These are phyloP conservation scores for Ciconia nigra DNA, from an alignment of 2,797 vertebrate genomes.

Conservation along the genomic window DNA sequence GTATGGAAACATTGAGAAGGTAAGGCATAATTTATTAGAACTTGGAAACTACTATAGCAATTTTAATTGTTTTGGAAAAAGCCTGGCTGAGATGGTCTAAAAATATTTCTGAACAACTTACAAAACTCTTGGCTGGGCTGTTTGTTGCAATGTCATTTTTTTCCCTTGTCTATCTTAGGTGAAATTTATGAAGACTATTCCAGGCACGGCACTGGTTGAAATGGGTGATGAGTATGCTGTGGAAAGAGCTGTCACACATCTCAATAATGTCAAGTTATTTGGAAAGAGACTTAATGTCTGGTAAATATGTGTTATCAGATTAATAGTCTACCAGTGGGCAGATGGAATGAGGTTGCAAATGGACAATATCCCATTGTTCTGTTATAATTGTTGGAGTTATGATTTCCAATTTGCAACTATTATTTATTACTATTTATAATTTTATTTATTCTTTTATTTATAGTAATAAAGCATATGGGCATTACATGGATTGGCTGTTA, in stretches of 20 bases:
- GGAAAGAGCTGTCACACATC: constrained; percentile 95
- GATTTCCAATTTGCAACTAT: background rate
- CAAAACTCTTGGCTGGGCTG: background rate
- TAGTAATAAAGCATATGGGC: background rate
- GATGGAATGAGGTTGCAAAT: background rate
- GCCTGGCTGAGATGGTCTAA: background rate
- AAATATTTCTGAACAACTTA: background rate
- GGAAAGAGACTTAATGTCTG: constrained; percentile 96
- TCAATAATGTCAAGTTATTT: constrained; percentile 96
- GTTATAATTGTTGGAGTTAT: background rate
- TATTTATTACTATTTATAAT: background rate
- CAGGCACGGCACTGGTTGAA: constrained; percentile 93
- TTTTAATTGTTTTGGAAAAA: background rate
- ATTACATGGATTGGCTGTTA: background rate
- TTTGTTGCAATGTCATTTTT: background rate
- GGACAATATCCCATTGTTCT: background rate
- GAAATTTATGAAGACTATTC: constrained; percentile 99
- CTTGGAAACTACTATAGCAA: background rate
- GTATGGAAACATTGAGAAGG: constrained; percentile 98
- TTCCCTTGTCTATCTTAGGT: constrained; percentile 75
- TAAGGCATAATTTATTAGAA: constrained; percentile 56
- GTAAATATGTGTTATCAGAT: constrained; percentile 71
- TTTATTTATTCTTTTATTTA: background rate
- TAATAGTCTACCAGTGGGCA: background rate
- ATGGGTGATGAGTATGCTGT: constrained; percentile 99